Evolutionary conservation across 2,888 invertebrate species (phyloP), one percentile per base, ranked within the genome.

Genomic region (Aplocera efformata): DNA sequence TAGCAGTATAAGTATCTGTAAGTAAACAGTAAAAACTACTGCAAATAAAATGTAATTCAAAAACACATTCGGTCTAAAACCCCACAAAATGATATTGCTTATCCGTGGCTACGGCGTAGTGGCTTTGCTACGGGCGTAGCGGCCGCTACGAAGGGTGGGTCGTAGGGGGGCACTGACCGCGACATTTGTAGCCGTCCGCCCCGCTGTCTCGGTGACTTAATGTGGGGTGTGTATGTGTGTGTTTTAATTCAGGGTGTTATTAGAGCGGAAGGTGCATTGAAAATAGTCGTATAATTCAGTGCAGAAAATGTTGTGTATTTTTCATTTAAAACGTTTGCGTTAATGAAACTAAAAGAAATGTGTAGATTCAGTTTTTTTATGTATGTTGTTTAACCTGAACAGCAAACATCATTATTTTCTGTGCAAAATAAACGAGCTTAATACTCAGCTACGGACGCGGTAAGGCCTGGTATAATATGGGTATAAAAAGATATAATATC

Each of bases 171-270:
- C 54, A 73, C 72, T 84, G 84, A 84, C 84, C 84, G 85, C 85
- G 79, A 83, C 85, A 85, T 85, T 85, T 81, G 83, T 85, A 72
- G 76, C 76, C 67, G 79, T 78, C 77, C 70, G 60, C 73, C 78
- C 72, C 60, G 50, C 55, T 51, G 61, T 58, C 60, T 63, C 58
- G 59, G 56, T 57, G 53, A 60, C 64, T 67, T 71, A 67, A 74
- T 67, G 63, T 65, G 59, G 32, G 52, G 50, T 49, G 38, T 60
- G 58, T 57, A 53, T 52, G 48, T 46, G 45, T 53, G 48, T 47
- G 54, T 32, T 32, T 46, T 53, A 39, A 48, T 50, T 50, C 42
- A 43, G 41, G 42, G 42, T 46, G 48, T 33, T 48, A 50, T 53
- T 50, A 43, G 44, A 34, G 39, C 13, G 28, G 38, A 46, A 47